These are phyloP conservation scores for Cotesia glomerata DNA, from an alignment of 1,140 invertebrate genomes.

Conservation along the genomic window DNA sequence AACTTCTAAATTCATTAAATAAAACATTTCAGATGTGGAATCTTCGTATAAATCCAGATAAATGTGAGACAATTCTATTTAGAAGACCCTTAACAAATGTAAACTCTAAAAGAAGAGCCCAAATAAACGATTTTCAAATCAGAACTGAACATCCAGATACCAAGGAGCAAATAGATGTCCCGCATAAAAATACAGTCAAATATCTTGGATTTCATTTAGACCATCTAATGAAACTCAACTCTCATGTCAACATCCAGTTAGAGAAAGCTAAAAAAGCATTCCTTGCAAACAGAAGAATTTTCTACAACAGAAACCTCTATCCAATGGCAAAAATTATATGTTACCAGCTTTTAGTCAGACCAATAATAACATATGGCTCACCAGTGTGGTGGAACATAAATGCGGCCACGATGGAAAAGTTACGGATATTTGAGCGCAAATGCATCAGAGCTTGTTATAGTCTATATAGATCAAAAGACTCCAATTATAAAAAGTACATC, in stretches of 20 bases:
- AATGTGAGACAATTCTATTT: conserved; percentile 33
- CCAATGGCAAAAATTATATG: conserved; percentile 28
- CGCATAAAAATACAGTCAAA: background rate
- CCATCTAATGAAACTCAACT: background rate
- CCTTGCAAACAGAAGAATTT: background rate
- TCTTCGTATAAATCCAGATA: conserved; percentile 15
- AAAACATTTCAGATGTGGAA: conserved; percentile 24
- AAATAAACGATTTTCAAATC: conserved; percentile 8
- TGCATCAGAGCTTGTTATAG: background rate
- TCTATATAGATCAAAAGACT: background rate
- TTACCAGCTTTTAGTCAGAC: conserved; percentile 31
- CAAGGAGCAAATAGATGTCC: background rate
- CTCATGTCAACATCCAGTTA: conserved; percentile 3
- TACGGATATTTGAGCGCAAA: conserved; percentile 6
- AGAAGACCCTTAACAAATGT: conserved; percentile 9
- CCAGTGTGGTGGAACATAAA: conserved; percentile 21
- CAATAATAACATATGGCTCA: conserved; percentile 25
- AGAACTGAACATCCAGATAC: background rate
- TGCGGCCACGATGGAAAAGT: background rate
- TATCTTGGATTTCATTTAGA: conserved; percentile 14
- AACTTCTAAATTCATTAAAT: conserved; percentile 20
- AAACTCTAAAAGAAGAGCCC: background rate
- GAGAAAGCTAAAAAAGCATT: conserved; percentile 10
- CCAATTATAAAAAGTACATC: background rate
- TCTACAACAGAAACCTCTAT: conserved; percentile 24